Conservation (phyloP, 2,888 invertebrate species). For the Acanthosoma haemorrhoidale region DNA sequence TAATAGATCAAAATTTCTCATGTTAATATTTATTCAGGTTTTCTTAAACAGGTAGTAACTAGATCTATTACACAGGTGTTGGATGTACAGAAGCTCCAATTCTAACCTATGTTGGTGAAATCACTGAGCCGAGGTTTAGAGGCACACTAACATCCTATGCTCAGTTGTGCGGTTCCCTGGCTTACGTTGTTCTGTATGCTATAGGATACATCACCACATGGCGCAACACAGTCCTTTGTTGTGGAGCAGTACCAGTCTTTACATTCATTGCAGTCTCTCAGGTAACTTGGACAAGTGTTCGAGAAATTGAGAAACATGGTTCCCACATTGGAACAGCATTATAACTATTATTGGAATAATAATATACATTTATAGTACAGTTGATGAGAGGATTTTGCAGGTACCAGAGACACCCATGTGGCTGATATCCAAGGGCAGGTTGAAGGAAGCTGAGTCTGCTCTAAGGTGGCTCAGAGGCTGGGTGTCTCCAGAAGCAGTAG, state of each 20-base stretch:
- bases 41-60: no score
- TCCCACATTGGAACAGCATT: not conserved
- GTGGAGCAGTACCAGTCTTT: constrained; percentile 51
- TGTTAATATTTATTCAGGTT: no score
- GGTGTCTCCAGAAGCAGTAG: constrained; percentile 51
- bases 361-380: no score
- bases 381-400: no score
- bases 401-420: constrained; percentile 58
- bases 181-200: constrained; percentile 52
- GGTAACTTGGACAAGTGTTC: constrained; percentile 43
- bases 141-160: constrained; percentile 54
- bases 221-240: constrained; percentile 53
- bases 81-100: constrained; percentile 58
- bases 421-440: constrained; percentile 54
- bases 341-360: no score
- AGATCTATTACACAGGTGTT: constrained; percentile 43
- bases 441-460: constrained; percentile 52
- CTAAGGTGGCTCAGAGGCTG: constrained; percentile 56
- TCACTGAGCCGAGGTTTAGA: constrained; percentile 54
- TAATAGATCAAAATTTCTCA: no score
- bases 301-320: no score
- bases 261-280: constrained; percentile 52
- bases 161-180: constrained; percentile 50
- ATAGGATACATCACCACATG: constrained; percentile 53
- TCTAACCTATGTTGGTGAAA: constrained; percentile 56